phyloP scores from a whole-genome alignment of 2,113 vertebrate species.

The Cepphus grylle region DNA sequence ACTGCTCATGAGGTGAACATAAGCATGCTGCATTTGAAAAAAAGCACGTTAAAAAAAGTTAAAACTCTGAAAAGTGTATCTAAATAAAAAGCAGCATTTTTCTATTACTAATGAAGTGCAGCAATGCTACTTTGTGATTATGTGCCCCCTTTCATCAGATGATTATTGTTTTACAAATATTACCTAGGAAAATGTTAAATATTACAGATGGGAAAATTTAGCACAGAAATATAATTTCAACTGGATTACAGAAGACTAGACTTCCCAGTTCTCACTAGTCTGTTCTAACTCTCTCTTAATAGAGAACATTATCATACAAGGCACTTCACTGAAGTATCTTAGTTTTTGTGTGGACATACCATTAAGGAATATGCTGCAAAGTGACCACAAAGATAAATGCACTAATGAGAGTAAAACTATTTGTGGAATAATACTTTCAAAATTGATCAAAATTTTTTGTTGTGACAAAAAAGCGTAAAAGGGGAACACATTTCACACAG shows the following conservation, averaged over 20 bases:
- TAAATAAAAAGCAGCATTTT: not conserved
- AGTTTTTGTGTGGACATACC: not conserved
- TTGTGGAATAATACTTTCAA: not conserved
- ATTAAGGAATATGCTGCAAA: not conserved
- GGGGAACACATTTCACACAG: not conserved
- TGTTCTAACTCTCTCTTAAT: not conserved
- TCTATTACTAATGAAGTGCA: not conserved
- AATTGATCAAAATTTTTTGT: not conserved
- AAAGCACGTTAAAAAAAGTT: not conserved
- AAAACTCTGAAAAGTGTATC: not conserved
- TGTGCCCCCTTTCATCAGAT: not conserved
- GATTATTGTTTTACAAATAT: not conserved
- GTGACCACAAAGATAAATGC: not conserved
- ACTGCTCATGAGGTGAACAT: not conserved
- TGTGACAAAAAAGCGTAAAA: not conserved
- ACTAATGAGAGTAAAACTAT: not conserved
- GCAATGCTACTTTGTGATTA: accelerated
- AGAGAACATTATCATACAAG: not conserved
- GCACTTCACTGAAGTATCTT: not conserved
- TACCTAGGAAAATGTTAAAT: not conserved
- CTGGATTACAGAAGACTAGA: not conserved
- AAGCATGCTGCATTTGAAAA: not conserved
- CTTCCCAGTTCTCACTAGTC: not conserved
- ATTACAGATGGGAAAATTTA: not conserved
- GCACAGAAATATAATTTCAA: not conserved